phyloP scores from a whole-genome alignment of 2,888 invertebrate genomes.

The Carpatolechia fugitivella region DNA sequence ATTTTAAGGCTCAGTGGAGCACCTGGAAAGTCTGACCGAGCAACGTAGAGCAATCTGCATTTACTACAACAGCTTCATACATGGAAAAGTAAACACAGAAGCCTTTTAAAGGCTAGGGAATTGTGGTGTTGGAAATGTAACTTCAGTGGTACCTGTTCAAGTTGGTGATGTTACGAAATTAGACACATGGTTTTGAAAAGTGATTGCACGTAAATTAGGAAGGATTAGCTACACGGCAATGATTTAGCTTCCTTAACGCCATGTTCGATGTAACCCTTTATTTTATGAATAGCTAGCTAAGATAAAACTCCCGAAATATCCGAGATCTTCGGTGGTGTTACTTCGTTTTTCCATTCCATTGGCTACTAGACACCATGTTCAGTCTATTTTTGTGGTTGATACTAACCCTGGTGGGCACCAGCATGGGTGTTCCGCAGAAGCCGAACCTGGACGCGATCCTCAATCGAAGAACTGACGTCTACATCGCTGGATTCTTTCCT shows the following conservation, averaged over 20 bases:
- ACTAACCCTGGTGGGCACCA: slow-evolving; percentile 31
- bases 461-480: slow-evolving; percentile 88
- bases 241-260: too few species aligned
- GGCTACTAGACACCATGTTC: slow-evolving; percentile 28
- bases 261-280: too few species aligned
- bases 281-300: too few species aligned
- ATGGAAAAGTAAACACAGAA: neutral
- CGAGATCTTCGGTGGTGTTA: too few species aligned
- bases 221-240: too few species aligned
- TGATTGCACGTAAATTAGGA: too few species aligned
- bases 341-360: too few species aligned
- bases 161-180: too few species aligned
- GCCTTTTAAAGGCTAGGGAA: neutral
- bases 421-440: slow-evolving; percentile 73
- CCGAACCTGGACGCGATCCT: slow-evolving; percentile 82
- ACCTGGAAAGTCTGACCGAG: slow-evolving; percentile 29
- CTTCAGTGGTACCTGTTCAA: too few species aligned
- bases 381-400: slow-evolving; percentile 34
- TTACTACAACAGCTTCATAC: slow-evolving; percentile 16
- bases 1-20: slow-evolving; percentile 19
- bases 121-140: too few species aligned
- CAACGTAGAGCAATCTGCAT: slow-evolving; percentile 25
- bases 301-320: too few species aligned
- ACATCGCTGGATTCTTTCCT: slow-evolving; percentile 96
- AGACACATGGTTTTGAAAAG: too few species aligned